Evolutionary conservation across 2,888 invertebrate species (phyloP).

Genomic region (Acleris sparsana): DNA sequence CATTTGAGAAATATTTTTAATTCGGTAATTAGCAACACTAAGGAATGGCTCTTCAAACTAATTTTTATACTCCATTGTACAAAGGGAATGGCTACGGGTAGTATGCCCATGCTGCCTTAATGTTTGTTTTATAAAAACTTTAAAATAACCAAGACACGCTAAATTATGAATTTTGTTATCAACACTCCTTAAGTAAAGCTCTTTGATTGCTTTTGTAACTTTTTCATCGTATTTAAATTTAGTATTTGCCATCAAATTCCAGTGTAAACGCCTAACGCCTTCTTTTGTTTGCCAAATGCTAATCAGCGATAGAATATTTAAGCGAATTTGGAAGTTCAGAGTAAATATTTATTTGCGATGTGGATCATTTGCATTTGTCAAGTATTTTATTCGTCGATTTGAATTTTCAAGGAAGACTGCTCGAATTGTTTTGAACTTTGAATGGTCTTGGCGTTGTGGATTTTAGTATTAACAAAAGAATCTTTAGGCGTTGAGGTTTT

Average conservation of each 20-base stretch:
- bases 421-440: neutral
- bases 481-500: no score
- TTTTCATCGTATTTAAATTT: slow-evolving; percentile 18
- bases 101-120: no score
- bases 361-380: slow-evolving; percentile 27
- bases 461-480: neutral
- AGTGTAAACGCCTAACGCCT: slow-evolving; percentile 26
- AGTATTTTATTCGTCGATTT: slow-evolving; percentile 24
- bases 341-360: slow-evolving; percentile 36
- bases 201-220: neutral
- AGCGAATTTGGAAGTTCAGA: slow-evolving; percentile 35
- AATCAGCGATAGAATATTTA: slow-evolving; percentile 47
- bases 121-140: no score
- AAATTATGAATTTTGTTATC: no score
- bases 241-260: slow-evolving; percentile 17
- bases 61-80: no score
- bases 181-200: no score
- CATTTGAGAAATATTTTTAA: no score
- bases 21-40: no score
- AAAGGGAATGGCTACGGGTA: no score
- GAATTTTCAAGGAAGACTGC: slow-evolving; percentile 1
- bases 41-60: no score
- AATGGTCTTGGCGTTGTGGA: neutral
- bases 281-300: slow-evolving; percentile 42
- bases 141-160: no score